These are phyloP conservation scores for Peromyscus polionotus DNA, from an alignment of 2,113 vertebrate species.

Conservation along the genomic window DNA sequence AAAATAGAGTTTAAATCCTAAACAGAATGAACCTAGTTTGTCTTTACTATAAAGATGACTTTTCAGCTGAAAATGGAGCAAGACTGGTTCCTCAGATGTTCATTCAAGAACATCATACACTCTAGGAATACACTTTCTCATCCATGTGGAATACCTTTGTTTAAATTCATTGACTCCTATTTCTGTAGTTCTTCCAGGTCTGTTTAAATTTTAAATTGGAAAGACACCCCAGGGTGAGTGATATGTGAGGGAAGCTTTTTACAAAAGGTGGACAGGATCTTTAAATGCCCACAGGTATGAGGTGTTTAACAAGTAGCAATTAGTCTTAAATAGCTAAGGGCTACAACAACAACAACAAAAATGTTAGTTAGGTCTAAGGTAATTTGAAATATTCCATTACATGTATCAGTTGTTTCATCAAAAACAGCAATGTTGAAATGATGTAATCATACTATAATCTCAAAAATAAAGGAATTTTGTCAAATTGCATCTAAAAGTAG, in stretches of 20 bases:
- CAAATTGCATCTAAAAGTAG: background rate
- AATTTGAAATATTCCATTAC: background rate
- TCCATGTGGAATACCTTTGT: background rate
- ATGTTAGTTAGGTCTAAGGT: background rate
- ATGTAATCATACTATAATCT: background rate
- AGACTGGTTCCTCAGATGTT: background rate
- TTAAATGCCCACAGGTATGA: background rate
- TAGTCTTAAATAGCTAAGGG: background rate
- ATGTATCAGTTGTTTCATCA: background rate
- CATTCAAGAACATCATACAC: background rate
- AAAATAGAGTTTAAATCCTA: too few relatives aligned
- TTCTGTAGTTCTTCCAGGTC: background rate
- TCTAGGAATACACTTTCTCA: background rate
- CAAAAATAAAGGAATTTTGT: background rate
- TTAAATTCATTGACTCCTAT: background rate
- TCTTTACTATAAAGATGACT: too few relatives aligned
- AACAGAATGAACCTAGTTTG: too few relatives aligned
- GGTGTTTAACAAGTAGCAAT: background rate
- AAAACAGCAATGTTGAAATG: background rate
- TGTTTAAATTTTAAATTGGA: background rate
- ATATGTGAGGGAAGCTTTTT: background rate
- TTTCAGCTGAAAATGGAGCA: too few relatives aligned
- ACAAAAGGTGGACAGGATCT: background rate
- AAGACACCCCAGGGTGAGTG: background rate
- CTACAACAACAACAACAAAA: background rate